These are phyloP conservation scores for Phymorhynchus buccinoides DNA, from an alignment of 1,140 invertebrate species.

Conservation along the genomic window DNA sequence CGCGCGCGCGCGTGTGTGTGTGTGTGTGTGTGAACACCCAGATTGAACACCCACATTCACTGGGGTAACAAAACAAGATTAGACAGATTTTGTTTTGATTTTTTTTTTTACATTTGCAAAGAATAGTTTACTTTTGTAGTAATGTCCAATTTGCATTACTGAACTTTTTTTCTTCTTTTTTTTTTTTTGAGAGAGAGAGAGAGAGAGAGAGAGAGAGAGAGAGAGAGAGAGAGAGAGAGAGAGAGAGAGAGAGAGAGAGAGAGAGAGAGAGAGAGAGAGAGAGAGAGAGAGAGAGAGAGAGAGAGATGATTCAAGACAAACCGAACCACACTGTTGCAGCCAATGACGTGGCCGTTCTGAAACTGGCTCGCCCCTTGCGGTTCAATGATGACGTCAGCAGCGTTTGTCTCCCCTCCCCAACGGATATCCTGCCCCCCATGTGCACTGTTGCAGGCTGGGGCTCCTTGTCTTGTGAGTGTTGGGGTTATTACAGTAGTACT, in stretches of 20 bases:
- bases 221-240: background rate
- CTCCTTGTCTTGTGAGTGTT: constrained; percentile 20
- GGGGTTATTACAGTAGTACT: background rate
- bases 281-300: background rate
- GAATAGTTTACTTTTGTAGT: no score
- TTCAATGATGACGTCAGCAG: constrained; percentile 27
- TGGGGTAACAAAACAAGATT: no score
- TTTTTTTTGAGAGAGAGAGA: constrained; percentile 1
- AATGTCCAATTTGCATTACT: no score
- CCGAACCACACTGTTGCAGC: background rate
- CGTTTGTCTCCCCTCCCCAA: constrained; percentile 40
- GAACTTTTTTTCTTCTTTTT: background rate
- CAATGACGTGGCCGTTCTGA: constrained; percentile 45
- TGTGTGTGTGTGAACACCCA: no score
- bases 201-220: background rate
- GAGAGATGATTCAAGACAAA: background rate
- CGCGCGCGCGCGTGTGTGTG: no score
- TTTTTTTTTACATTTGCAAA: no score
- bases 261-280: background rate
- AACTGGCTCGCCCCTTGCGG: constrained; percentile 25
- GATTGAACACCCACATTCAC: no score
- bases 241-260: background rate
- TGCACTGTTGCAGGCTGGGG: constrained; percentile 26
- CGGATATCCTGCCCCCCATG: background rate
- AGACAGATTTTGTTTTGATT: no score